Percentiles rank a stretch among this genome's conserved stretches.
Evolutionary conservation across 1,140 invertebrate species (phyloP).

Genomic region (Acromyrmex echinatior): DNA sequence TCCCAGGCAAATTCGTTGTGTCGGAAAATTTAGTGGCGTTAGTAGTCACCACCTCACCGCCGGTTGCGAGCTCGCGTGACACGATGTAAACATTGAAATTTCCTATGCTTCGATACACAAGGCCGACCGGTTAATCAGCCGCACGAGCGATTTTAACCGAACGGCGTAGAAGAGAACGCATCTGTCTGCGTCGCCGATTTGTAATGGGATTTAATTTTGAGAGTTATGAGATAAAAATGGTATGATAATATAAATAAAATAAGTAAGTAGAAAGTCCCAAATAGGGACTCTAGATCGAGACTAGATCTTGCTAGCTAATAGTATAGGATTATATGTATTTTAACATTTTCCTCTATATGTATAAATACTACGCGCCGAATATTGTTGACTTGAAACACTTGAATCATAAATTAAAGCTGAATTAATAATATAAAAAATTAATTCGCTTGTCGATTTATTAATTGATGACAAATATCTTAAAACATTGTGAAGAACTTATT

Average conservation of each 20-base stretch:
- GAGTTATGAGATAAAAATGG: not conserved
- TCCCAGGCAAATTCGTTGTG: conserved; percentile 42
- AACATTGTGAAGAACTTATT: too few relatives aligned
- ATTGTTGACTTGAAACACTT: too few relatives aligned
- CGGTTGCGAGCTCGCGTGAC: conserved; percentile 48
- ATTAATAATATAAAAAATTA: too few relatives aligned
- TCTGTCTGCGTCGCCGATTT: conserved; percentile 4
- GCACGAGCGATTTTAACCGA: conserved; percentile 49
- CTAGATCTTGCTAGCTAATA: too few relatives aligned
- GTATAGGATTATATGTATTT: too few relatives aligned
- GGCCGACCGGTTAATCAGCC: conserved; percentile 55
- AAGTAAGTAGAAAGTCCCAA: too few relatives aligned
- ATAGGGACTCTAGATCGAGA: too few relatives aligned
- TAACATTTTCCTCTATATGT: too few relatives aligned
- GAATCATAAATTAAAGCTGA: too few relatives aligned
- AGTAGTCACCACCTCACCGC: not conserved
- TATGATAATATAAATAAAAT: not conserved
- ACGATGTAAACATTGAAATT: conserved; percentile 63
- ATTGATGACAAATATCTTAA: too few relatives aligned
- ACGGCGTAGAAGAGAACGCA: conserved; percentile 19
- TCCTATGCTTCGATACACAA: conserved; percentile 49
- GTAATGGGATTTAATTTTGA: conserved; percentile 13
- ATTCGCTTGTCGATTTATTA: too few relatives aligned
- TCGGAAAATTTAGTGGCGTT: conserved; percentile 43
- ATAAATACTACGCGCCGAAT: too few relatives aligned